Conservation (phyloP, 1,140 invertebrate genomes). For the Drosophila kepulauana region DNA sequence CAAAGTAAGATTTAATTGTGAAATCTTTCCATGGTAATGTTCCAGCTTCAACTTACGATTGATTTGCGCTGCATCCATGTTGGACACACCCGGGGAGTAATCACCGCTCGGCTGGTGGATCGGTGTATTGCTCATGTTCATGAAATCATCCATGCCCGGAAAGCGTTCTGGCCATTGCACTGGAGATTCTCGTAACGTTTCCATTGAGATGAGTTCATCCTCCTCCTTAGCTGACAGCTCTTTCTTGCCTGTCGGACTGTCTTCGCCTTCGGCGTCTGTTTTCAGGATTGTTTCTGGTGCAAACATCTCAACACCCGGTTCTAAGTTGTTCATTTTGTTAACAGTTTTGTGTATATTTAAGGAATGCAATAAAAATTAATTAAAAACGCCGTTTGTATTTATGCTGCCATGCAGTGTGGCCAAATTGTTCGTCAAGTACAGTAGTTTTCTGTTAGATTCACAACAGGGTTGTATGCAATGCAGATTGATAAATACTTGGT, state of each 20-base stretch:
- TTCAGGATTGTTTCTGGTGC: slow-evolving; percentile 26
- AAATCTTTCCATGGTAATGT: background rate
- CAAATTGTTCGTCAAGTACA: slow-evolving; percentile 31
- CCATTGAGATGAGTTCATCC: slow-evolving; percentile 90
- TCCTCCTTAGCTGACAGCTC: slow-evolving; percentile 27
- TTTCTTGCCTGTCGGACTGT: background rate
- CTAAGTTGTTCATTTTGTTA: slow-evolving; percentile 14
- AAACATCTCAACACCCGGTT: slow-evolving; percentile 43
- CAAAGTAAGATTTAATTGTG: slow-evolving; percentile 54
- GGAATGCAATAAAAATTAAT: slow-evolving; percentile 31
- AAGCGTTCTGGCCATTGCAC: slow-evolving; percentile 97
- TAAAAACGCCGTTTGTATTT: slow-evolving; percentile 50
- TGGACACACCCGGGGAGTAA: slow-evolving; percentile 87
- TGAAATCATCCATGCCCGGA: slow-evolving; percentile 91
- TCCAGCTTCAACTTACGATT: slow-evolving; percentile 87
- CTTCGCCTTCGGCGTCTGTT: background rate
- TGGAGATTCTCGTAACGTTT: slow-evolving; percentile 96
- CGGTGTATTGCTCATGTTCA: slow-evolving; percentile 86
- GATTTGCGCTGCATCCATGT: slow-evolving; percentile 90
- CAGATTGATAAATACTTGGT: too few relatives aligned
- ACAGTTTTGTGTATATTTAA: background rate
- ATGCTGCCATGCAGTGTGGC: slow-evolving; percentile 28
- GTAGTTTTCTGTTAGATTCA: slow-evolving; percentile 36
- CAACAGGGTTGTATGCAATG: too few relatives aligned
- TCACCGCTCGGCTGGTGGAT: slow-evolving; percentile 86